phyloP scores from a whole-genome alignment of 2,888 invertebrate genomes.

The Cetonia aurata region DNA sequence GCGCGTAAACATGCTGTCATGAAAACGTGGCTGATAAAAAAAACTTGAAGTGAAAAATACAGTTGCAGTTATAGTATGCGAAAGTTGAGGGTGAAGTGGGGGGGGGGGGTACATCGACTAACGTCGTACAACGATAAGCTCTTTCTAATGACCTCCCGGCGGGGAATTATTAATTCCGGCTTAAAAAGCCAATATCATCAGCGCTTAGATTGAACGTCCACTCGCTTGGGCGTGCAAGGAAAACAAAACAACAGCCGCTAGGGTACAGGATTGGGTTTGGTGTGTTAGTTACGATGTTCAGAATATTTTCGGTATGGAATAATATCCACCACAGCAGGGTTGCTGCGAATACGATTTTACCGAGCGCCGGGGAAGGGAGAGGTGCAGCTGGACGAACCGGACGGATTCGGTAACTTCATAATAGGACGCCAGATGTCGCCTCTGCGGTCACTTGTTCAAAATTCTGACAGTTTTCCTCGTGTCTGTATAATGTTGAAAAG shows the following conservation, averaged over 20 bases:
- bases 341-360: slow-evolving; percentile 45
- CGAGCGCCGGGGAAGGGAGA: slow-evolving; percentile 13
- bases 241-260: background rate
- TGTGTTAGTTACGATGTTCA: background rate
- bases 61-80: too few relatives aligned
- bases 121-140: slow-evolving; percentile 13
- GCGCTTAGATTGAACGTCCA: background rate
- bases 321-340: slow-evolving; percentile 24
- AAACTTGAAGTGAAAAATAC: too few relatives aligned
- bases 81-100: too few relatives aligned
- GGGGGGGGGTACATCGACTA: background rate
- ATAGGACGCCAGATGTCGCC: slow-evolving; percentile 46
- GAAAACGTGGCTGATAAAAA: too few relatives aligned
- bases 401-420: slow-evolving; percentile 44
- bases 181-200: slow-evolving; percentile 36
- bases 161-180: slow-evolving; percentile 32
- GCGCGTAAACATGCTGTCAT: too few relatives aligned
- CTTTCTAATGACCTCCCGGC: slow-evolving; percentile 20
- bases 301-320: slow-evolving; percentile 23
- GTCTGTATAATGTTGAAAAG: slow-evolving; percentile 37
- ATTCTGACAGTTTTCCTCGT: slow-evolving; percentile 38
- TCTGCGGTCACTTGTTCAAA: slow-evolving; percentile 45
- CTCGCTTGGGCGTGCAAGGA: background rate
- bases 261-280: background rate
- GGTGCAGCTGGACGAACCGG: slow-evolving; percentile 11